These are phyloP conservation scores for Drosophila meridionalis DNA, from an alignment of 2,888 invertebrate species.

Conservation along the genomic window DNA sequence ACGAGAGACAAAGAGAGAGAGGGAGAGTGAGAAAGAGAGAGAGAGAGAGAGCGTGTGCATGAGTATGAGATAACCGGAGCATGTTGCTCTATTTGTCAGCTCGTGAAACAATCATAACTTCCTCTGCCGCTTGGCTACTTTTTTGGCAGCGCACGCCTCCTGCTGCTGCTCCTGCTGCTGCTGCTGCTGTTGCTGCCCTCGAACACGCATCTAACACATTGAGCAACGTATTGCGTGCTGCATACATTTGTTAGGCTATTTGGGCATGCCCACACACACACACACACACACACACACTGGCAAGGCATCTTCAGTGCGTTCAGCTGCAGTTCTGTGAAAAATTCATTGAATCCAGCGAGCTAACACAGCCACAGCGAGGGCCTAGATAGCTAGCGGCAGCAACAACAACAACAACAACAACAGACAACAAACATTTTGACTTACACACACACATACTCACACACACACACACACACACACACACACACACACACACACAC, in stretches of 20 bases:
- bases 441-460: slow-evolving; percentile 29
- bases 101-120: slow-evolving; percentile 80
- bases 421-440: slow-evolving; percentile 48
- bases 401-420: background rate
- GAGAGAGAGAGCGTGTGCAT: background rate
- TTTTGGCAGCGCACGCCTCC: slow-evolving; percentile 26
- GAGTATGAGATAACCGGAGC: slow-evolving; percentile 24
- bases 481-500: too few species aligned
- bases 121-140: slow-evolving; percentile 49
- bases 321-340: slow-evolving; percentile 63
- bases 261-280: slow-evolving; percentile 32
- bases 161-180: background rate
- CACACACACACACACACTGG: background rate
- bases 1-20: background rate
- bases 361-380: slow-evolving; percentile 28
- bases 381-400: slow-evolving; percentile 28
- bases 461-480: background rate
- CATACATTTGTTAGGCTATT: slow-evolving; percentile 77
- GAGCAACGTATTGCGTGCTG: slow-evolving; percentile 69
- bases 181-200: background rate
- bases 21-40: background rate
- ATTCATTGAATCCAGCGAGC: slow-evolving; percentile 75
- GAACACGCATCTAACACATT: slow-evolving; percentile 61
- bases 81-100: slow-evolving; percentile 79
- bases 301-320: slow-evolving; percentile 2